Base-by-base conservation (phyloP, 2,113 vertebrate genomes). In the Macquaria ambigua region DNA sequence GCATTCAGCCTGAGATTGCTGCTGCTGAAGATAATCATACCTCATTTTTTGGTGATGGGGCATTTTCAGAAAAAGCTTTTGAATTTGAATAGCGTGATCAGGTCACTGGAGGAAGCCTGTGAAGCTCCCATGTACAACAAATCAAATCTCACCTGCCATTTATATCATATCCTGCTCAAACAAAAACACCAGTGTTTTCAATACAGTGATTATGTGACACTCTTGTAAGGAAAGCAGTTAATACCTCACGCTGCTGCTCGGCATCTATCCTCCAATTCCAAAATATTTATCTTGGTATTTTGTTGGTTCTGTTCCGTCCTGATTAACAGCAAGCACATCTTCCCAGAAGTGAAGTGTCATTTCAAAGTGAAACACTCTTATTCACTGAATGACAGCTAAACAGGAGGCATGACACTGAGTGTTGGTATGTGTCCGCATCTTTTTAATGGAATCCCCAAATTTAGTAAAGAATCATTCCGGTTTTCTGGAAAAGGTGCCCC, bases 31-130 rank as follows among this genome's bases (percentile, higher is more conserved):
- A 78, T 82, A 84, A 91, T 87, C 67, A 77, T 21, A 77, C 62
- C 89, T 83, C 52, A 21, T 77, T 77, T 83, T 86, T 72, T 43
- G 74, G 83, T 62, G 73, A 74, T 46, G 3, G 53, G 37, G 43
- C 25, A 39, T 90, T 81, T 88, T 86, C 55, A 79, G 74, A n/a
- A 63, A 61, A 81, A 61, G 64, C 73, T 69, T 80, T 80, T 11
- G 63, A 71, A 78, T 81, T 48, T 81, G 80, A 86, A 88, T 58
- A 50, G 43, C 52, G 14, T 61, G 68, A 83, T 83, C 61, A 31
- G 82, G 85, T 85, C 82, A 70, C 79, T 41, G 63, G 23, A 69
- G 34, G 85, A 77, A 68, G 67, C 53, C 70, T 67, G 78, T 6
- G 2, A 48, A 81, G 58, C 63, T 43, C 43, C 66, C 14, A 10